These are phyloP conservation scores for Sorex maritimensis DNA, from an alignment of 2,797 vertebrate genomes.

Conservation along the genomic window DNA sequence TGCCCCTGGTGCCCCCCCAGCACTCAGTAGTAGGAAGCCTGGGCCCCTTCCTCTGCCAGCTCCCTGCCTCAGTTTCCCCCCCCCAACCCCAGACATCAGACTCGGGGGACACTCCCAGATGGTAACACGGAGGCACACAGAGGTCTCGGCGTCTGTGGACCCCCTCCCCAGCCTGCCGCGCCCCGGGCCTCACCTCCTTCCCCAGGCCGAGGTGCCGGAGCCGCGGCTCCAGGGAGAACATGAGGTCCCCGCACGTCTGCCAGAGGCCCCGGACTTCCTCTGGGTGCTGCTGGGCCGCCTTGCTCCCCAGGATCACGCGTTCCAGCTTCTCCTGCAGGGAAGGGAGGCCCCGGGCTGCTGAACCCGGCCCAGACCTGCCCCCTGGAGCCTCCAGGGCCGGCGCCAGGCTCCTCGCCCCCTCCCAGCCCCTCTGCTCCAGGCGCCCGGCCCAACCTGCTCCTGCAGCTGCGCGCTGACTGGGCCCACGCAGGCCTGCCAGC, in stretches of 20 bases:
- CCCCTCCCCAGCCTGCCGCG: background rate
- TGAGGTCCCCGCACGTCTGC: slow-evolving; percentile 91
- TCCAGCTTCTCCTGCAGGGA: slow-evolving; percentile 94
- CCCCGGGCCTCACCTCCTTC: slow-evolving; percentile 90
- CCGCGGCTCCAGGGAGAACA: slow-evolving; percentile 94
- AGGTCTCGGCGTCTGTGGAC: background rate
- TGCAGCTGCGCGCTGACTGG: too few relatives aligned
- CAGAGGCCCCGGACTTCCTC: slow-evolving; percentile 92
- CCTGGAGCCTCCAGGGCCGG: background rate
- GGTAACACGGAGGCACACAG: background rate
- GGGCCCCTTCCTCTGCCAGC: background rate
- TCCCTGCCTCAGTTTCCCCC: background rate
- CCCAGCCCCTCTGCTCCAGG: background rate
- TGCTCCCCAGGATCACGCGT: slow-evolving; percentile 93
- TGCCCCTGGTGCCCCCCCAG: background rate
- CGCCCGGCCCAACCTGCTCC: too few relatives aligned
- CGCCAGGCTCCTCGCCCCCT: background rate
- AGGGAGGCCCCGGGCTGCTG: background rate
- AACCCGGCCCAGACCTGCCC: background rate
- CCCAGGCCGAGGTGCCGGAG: slow-evolving; percentile 95
- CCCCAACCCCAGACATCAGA: background rate
- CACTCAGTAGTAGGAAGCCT: background rate
- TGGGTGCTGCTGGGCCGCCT: slow-evolving; percentile 92
- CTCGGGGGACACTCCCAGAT: background rate
- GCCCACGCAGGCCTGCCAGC: too few relatives aligned